phyloP scores from a whole-genome alignment of 2,888 invertebrate genomes.

The Coremacera marginata region DNA sequence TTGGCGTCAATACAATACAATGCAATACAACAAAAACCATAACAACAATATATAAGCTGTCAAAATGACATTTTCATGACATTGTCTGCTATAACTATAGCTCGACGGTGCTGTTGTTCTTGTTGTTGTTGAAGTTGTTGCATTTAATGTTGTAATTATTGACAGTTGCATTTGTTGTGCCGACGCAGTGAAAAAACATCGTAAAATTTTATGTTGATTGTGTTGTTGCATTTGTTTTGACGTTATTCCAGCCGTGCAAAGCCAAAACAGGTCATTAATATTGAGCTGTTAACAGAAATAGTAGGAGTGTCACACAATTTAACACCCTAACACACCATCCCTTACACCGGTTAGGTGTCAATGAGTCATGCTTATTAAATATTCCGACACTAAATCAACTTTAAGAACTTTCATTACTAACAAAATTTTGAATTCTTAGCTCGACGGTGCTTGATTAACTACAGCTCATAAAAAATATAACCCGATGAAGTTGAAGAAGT shows the following conservation, averaged over 20 bases:
- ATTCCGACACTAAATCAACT: neutral
- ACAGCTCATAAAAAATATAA: neutral
- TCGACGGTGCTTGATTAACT: slow-evolving; percentile 18
- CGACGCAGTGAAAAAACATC: neutral
- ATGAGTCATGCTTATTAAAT: slow-evolving; percentile 17
- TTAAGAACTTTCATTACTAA: neutral
- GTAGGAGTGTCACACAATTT: neutral
- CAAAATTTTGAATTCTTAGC: neutral
- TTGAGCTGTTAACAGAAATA: neutral
- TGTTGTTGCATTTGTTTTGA: neutral
- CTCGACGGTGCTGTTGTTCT: neutral
- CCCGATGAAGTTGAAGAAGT: neutral
- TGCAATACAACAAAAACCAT: slow-evolving; percentile 11
- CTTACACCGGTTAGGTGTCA: neutral
- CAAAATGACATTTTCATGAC: slow-evolving; percentile 28
- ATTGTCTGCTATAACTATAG: slow-evolving; percentile 11
- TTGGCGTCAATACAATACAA: neutral
- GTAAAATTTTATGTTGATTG: slow-evolving; percentile 18
- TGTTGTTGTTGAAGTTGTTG: neutral
- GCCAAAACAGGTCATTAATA: slow-evolving; percentile 1
- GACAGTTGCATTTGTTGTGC: slow-evolving; percentile 18
- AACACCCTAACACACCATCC: neutral
- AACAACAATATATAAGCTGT: slow-evolving; percentile 27
- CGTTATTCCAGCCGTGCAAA: neutral
- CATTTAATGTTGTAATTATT: slow-evolving; percentile 23